A percentile compares a stretch with the other conserved stretches of the same genome.
Evolutionary conservation across 2,113 vertebrate genomes (phyloP).

Genomic region (Osmerus eperlanus): DNA sequence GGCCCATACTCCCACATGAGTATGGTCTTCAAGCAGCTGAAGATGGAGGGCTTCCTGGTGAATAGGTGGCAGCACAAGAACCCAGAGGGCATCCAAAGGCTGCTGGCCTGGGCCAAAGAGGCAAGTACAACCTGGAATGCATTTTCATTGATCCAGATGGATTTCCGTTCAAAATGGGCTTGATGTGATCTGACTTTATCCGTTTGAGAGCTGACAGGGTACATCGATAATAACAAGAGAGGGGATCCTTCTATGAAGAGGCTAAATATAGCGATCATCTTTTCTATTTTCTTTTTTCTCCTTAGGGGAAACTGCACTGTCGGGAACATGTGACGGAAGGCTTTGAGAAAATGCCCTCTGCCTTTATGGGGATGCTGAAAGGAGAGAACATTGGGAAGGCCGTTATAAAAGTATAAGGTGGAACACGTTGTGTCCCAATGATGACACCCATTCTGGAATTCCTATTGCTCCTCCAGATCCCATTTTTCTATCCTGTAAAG

Average conservation of each 20-base stretch:
- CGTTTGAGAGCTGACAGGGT: too few relatives aligned
- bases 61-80: conserved; percentile 66
- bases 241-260: too few relatives aligned
- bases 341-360: conserved; percentile 85
- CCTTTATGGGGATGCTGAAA: conserved; percentile 83
- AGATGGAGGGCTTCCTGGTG: conserved; percentile 80
- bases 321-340: conserved; percentile 77
- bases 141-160: neutral
- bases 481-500: too few relatives aligned
- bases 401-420: conserved; percentile 72
- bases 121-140: conserved; percentile 57
- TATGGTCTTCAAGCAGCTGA: conserved; percentile 76
- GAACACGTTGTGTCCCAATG: too few relatives aligned
- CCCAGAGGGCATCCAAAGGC: conserved; percentile 71
- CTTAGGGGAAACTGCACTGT: conserved; percentile 80
- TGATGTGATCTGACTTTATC: neutral
- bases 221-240: too few relatives aligned
- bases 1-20: conserved; percentile 66
- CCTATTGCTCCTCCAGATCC: too few relatives aligned
- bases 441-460: too few relatives aligned
- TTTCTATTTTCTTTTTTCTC: neutral
- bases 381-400: conserved; percentile 87
- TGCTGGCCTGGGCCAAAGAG: conserved; percentile 81
- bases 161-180: neutral
- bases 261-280: neutral